phyloP scores from a whole-genome alignment of 2,797 vertebrate genomes.

The Hirundo rustica region DNA sequence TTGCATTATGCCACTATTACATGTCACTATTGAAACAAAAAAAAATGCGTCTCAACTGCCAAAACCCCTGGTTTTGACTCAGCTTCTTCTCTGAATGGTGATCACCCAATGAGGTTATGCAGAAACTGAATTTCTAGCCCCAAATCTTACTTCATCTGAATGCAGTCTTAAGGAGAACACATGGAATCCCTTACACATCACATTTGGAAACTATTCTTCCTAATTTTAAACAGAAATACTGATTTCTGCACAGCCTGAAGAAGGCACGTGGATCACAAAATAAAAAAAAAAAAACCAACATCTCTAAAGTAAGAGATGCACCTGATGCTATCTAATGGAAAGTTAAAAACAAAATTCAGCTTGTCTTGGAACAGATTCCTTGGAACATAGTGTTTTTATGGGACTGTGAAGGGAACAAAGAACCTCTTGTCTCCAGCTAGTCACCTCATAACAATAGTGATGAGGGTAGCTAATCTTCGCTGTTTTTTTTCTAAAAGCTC shows the following conservation, averaged over 20 bases:
- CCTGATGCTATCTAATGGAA: background rate
- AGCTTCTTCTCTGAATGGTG: background rate
- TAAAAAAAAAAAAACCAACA: background rate
- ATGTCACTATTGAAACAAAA: background rate
- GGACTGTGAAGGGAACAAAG: background rate
- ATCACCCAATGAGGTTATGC: background rate
- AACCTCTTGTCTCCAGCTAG: background rate
- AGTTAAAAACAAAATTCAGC: background rate
- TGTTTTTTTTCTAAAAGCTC: background rate
- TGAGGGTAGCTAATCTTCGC: background rate
- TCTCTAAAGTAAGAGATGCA: background rate
- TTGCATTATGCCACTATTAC: background rate
- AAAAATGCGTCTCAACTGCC: background rate
- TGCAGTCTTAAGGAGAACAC: background rate
- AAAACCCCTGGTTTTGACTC: background rate
- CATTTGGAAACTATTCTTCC: background rate
- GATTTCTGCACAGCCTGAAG: background rate
- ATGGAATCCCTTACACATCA: background rate
- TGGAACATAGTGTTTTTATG: background rate
- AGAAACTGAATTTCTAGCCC: background rate
- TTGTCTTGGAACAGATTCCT: background rate
- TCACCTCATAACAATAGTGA: background rate
- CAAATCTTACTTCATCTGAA: background rate
- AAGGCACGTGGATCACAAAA: background rate
- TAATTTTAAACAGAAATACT: background rate